A percentile compares a stretch with the other conserved stretches of the same genome.
These are phyloP conservation scores for Hirudo medicinalis DNA, from an alignment of 1,140 invertebrate species.

Conservation along the genomic window DNA sequence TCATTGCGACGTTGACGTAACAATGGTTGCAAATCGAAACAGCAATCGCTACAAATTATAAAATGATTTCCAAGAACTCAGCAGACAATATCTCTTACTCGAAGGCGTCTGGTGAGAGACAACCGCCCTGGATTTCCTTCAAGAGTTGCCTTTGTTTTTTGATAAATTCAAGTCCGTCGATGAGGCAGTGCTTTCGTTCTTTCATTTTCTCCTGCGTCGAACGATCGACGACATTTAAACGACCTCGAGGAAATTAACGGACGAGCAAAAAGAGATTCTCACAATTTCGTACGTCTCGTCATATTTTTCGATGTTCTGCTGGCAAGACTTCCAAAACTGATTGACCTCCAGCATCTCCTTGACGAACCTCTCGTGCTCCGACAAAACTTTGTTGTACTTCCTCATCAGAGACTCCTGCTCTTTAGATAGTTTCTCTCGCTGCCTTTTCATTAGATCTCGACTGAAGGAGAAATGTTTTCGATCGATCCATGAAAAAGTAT, in stretches of 20 bases:
- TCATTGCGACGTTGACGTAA: no score
- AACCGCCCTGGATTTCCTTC: neutral
- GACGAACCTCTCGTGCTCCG: conserved; percentile 50
- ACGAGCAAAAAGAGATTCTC: neutral
- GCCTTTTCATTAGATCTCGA: neutral
- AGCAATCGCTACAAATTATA: no score
- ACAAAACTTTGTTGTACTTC: conserved; percentile 45
- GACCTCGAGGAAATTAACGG: neutral
- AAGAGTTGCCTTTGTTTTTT: conserved; percentile 3
- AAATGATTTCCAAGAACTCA: no score
- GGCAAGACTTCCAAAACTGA: conserved; percentile 48
- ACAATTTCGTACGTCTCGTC: conserved; percentile 40
- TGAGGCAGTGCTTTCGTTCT: neutral
- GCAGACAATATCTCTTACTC: no score
- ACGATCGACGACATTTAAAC: neutral
- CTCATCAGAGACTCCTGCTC: conserved; percentile 39
- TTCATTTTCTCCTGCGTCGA: neutral
- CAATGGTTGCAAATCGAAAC: no score
- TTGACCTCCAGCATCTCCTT: conserved; percentile 52
- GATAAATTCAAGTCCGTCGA: neutral
- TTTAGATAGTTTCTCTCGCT: conserved; percentile 31
- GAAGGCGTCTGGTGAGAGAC: no score
- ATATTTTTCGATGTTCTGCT: conserved; percentile 50
- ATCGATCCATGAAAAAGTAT: no score
- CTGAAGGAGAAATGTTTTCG: no score